Percentiles rank a stretch among this genome's conserved stretches.
Conservation (phyloP, 1,140 invertebrate genomes). For the Chelonus insularis region DNA sequence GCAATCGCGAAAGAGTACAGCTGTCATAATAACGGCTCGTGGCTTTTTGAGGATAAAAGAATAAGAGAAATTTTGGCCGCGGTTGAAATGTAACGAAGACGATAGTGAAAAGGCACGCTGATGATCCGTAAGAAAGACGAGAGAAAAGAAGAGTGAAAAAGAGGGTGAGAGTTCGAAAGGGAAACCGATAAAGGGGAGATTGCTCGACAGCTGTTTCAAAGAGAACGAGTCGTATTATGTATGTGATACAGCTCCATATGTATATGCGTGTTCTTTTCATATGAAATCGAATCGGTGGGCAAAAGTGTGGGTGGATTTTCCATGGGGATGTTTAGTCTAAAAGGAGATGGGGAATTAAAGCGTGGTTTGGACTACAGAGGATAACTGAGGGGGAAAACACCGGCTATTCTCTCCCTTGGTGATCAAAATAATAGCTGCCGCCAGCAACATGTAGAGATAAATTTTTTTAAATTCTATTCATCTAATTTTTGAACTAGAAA, state of each 20-base stretch:
- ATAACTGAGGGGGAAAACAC: slow-evolving; percentile 1
- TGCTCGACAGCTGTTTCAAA: slow-evolving; percentile 37
- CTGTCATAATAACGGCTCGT: slow-evolving; percentile 22
- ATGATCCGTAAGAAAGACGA: slow-evolving; percentile 27
- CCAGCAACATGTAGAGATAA: no score
- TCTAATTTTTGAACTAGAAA: no score
- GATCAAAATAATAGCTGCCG: background rate
- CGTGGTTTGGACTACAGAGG: slow-evolving; percentile 14
- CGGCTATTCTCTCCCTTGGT: background rate
- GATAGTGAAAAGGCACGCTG: slow-evolving; percentile 30
- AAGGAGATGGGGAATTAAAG: slow-evolving; percentile 17
- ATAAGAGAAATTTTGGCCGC: background rate
- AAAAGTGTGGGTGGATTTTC: slow-evolving; percentile 41
- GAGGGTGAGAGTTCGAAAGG: slow-evolving; percentile 22
- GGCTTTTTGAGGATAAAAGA: background rate
- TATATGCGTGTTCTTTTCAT: no score
- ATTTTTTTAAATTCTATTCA: no score
- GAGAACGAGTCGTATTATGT: background rate
- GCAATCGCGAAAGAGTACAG: slow-evolving; percentile 15
- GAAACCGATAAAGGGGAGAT: slow-evolving; percentile 24
- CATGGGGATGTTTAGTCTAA: slow-evolving; percentile 20
- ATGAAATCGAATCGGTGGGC: no score
- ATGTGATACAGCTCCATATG: no score
- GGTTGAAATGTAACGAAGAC: slow-evolving; percentile 28
- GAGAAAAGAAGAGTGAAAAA: slow-evolving; percentile 29